Evolutionary conservation across 2,797 vertebrate species (phyloP).

Genomic region (Sus cebifrons): DNA sequence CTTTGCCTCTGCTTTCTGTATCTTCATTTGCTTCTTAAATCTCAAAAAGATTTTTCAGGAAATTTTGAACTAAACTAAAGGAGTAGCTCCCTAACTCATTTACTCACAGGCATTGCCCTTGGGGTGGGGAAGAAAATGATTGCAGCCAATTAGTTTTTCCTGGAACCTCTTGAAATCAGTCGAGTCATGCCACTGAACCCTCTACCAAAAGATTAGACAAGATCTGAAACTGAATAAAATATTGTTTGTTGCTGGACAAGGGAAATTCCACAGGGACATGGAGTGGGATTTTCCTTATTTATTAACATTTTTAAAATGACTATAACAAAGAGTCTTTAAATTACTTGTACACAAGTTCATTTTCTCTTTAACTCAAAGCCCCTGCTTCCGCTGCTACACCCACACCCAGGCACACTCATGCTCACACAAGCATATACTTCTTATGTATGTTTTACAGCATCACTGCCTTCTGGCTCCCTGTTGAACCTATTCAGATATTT

Average conservation of each 20-base stretch:
- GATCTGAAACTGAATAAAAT: not conserved
- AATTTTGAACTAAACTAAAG: not conserved
- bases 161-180: not conserved
- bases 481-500: not conserved
- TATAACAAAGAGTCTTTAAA: slow-evolving; percentile 14
- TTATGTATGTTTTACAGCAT: not conserved
- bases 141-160: not conserved
- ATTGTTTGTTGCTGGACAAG: not conserved
- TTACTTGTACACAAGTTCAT: not conserved
- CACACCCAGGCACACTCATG: not conserved
- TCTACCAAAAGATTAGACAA: not conserved
- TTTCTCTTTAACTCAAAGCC: not conserved
- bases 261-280: not conserved
- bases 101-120: not conserved
- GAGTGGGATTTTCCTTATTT: slow-evolving; percentile 35
- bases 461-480: not conserved
- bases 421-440: not conserved
- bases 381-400: too few species aligned
- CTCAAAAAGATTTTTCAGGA: not conserved
- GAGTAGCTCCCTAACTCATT: not conserved
- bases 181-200: not conserved
- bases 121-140: not conserved
- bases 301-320: not conserved
- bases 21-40: not conserved
- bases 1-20: not conserved